Conservation (phyloP, 2,113 vertebrate species). For the Capricornis sumatraensis region DNA sequence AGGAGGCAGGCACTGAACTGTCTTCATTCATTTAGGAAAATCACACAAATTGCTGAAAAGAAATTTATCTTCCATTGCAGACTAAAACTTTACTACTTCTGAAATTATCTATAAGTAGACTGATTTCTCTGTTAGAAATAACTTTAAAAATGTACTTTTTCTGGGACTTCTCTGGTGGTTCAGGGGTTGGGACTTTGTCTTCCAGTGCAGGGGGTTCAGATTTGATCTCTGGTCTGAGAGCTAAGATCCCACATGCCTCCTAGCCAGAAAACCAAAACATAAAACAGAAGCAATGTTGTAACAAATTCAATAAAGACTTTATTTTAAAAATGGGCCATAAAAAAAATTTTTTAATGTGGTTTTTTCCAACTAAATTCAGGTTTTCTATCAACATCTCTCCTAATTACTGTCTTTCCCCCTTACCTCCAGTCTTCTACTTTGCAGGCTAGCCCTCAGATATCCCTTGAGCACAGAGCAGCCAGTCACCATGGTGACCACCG, state of each 20-base stretch:
- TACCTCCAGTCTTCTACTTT: neutral
- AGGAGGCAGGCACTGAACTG: neutral
- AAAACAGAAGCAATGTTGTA: neutral
- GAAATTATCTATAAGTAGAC: neutral
- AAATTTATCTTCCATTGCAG: neutral
- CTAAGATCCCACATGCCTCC: neutral
- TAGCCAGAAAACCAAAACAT: neutral
- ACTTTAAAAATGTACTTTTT: neutral
- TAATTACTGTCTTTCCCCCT: neutral
- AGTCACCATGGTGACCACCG: accelerated
- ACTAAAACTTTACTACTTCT: neutral
- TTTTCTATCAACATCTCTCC: neutral
- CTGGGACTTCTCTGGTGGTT: neutral
- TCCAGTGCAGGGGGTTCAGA: neutral
- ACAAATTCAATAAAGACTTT: neutral
- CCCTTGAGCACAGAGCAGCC: neutral
- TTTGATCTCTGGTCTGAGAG: neutral
- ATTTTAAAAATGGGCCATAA: neutral
- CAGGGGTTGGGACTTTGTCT: neutral
- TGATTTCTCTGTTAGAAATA: neutral
- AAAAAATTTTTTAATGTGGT: accelerated
- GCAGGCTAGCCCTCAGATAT: neutral
- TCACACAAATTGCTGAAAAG: neutral
- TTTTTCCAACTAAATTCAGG: neutral
- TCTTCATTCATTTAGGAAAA: neutral